A percentile compares a stretch with the other conserved stretches of the same genome.
These are phyloP conservation scores for Anniella stebbinsi DNA, from an alignment of 2,797 vertebrate genomes.

Conservation along the genomic window DNA sequence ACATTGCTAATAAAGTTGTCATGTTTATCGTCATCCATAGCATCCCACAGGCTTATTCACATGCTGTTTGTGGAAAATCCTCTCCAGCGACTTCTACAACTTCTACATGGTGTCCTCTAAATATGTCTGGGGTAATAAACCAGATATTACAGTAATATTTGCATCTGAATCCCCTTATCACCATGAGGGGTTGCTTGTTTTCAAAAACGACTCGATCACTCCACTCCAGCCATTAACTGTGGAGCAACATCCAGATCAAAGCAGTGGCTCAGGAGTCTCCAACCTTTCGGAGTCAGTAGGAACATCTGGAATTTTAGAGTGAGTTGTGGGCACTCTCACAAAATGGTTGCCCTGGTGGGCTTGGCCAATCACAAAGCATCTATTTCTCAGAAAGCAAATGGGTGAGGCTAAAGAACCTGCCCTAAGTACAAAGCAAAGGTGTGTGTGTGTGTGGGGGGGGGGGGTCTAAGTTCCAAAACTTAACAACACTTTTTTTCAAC, in stretches of 20 bases:
- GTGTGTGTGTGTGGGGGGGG: too few relatives aligned
- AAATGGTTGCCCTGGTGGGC: too few relatives aligned
- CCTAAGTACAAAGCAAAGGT: too few relatives aligned
- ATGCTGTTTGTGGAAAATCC: background rate
- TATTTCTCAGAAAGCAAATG: too few relatives aligned
- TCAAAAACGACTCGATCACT: background rate
- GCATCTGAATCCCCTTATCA: background rate
- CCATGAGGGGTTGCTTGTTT: background rate
- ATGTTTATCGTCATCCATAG: slow-evolving; percentile 3
- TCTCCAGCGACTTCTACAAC: background rate
- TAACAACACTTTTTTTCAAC: too few relatives aligned
- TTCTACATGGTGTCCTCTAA: background rate
- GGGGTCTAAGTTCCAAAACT: too few relatives aligned
- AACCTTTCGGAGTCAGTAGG: too few relatives aligned
- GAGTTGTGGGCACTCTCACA: too few relatives aligned
- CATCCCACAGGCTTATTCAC: background rate
- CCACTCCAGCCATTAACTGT: background rate
- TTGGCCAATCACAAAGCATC: too few relatives aligned
- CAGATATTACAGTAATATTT: background rate
- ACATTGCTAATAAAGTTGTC: slow-evolving; percentile 22
- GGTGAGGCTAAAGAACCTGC: too few relatives aligned
- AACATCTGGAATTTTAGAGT: too few relatives aligned
- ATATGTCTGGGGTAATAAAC: background rate
- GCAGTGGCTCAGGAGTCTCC: background rate
- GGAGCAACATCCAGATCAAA: background rate